These are phyloP conservation scores for Agrotis exclamationis DNA, from an alignment of 2,888 invertebrate genomes.

Conservation along the genomic window DNA sequence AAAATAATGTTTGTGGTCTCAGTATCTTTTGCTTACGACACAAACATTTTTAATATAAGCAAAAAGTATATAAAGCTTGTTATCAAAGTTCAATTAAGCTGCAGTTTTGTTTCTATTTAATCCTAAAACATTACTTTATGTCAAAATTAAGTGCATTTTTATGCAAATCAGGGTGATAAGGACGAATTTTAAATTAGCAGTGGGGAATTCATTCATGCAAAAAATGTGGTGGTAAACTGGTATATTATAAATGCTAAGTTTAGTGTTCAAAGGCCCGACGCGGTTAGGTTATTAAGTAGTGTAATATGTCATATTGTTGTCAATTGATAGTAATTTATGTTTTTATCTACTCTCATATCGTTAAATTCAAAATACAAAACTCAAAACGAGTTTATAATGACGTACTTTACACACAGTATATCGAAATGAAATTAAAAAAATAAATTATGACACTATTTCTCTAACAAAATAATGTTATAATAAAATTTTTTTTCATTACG, in stretches of 20 bases:
- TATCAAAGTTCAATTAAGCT: slow-evolving; percentile 62
- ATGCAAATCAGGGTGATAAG: slow-evolving; percentile 63
- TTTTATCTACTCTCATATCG: too few relatives aligned
- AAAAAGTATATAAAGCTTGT: slow-evolving; percentile 42
- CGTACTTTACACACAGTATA: too few relatives aligned
- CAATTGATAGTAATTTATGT: slow-evolving; percentile 11
- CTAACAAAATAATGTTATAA: too few relatives aligned
- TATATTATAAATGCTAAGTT: slow-evolving; percentile 28
- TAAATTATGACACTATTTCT: too few relatives aligned
- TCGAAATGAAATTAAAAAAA: too few relatives aligned
- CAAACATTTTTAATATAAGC: slow-evolving; percentile 48
- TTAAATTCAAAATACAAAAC: too few relatives aligned
- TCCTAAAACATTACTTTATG: slow-evolving; percentile 63
- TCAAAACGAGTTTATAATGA: too few relatives aligned
- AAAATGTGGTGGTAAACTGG: slow-evolving; percentile 28
- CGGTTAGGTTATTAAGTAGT: slow-evolving; percentile 13
- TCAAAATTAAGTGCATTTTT: slow-evolving; percentile 65
- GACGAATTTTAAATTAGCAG: slow-evolving; percentile 55
- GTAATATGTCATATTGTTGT: slow-evolving; percentile 20
- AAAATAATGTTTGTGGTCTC: slow-evolving; percentile 31
- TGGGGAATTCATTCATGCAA: slow-evolving; percentile 61
- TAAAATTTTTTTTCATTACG: too few relatives aligned
- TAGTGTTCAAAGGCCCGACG: slow-evolving; percentile 28
- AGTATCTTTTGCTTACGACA: slow-evolving; percentile 40
- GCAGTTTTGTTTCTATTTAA: slow-evolving; percentile 61